Base-by-base conservation (phyloP, 2,888 invertebrate species). In the Drymonia ruficornis region DNA sequence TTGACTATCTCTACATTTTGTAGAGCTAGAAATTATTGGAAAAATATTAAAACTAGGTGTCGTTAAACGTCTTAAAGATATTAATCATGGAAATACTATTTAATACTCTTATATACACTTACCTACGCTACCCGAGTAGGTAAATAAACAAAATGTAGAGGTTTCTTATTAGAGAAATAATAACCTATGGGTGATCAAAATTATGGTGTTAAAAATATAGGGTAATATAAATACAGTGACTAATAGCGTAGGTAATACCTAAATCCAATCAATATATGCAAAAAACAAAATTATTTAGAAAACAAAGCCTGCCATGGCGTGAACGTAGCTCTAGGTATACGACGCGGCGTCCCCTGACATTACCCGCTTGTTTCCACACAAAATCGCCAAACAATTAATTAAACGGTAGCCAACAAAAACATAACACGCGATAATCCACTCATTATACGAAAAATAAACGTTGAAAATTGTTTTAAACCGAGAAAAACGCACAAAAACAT, bases 401-500 rank as follows among this genome's bases (percentile, higher is more conserved):
- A 64, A 76, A 77, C 56, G 58, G 64, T 65, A 59, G 50, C 47
- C 49, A 69, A 64, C 56, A 67, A 52, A 56, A 62, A 56, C 53
- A 60, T 62, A 70, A 65, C 79, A 82, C 86, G 74, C 67, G 56
- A 69, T 63, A 67, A 72, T 56, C 53, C 86, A 90, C 87, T 75
- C 58, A 76, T 80, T 81, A 67, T 68, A 71, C 65, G 36, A 53
- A 63, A 74, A 81, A 65, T 63, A 70, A 64, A 52, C 53, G 18
- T 55, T 60, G 50, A 60, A 78, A 80, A 67, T 59, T 57, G 56
- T 70, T 72, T 73, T 77, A 83, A 85, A 80, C 70, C 63, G 74
- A 59, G 74, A 76, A 87, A 89, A 89, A 77, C 80, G 76, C 78
- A 75, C 74, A 86, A 84, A 87, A 87, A 89, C 86, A 84, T 76